Conservation (phyloP, 2,888 invertebrate species). For the Leistus spinibarbis region DNA sequence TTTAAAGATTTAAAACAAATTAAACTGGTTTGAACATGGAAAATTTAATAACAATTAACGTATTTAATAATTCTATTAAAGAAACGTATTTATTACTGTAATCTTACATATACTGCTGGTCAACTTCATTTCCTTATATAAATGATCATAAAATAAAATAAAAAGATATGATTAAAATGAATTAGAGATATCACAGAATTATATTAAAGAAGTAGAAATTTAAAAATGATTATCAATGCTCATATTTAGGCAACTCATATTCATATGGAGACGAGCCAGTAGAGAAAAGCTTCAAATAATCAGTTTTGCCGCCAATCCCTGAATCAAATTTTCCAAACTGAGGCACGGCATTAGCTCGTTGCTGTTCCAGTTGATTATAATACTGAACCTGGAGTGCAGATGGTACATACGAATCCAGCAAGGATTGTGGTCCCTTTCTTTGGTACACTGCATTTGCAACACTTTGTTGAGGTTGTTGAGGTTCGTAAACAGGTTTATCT, state of each 20-base stretch:
- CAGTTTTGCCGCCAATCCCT: background rate
- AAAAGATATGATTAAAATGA: background rate
- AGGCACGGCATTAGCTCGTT: slow-evolving; percentile 7
- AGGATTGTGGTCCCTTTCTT: slow-evolving; percentile 56
- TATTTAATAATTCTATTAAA: too few species aligned
- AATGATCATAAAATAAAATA: background rate
- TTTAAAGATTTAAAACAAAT: too few species aligned
- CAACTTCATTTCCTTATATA: too few species aligned
- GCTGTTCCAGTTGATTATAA: slow-evolving; percentile 47
- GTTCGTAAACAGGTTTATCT: background rate
- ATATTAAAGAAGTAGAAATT: background rate
- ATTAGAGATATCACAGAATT: slow-evolving; percentile 2
- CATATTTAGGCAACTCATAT: background rate
- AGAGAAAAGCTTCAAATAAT: background rate
- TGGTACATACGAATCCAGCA: slow-evolving; percentile 61
- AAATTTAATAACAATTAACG: too few species aligned
- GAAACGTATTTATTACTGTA: too few species aligned
- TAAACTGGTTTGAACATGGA: too few species aligned
- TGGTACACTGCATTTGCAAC: slow-evolving; percentile 44
- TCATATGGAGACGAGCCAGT: background rate
- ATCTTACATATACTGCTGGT: background rate
- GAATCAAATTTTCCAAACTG: background rate
- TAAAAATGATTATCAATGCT: slow-evolving; percentile 43
- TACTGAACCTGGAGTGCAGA: slow-evolving; percentile 53
- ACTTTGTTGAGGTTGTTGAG: slow-evolving; percentile 42